Base-by-base conservation (phyloP, 1,140 invertebrate genomes). In the Neotoxoptera formosana region DNA sequence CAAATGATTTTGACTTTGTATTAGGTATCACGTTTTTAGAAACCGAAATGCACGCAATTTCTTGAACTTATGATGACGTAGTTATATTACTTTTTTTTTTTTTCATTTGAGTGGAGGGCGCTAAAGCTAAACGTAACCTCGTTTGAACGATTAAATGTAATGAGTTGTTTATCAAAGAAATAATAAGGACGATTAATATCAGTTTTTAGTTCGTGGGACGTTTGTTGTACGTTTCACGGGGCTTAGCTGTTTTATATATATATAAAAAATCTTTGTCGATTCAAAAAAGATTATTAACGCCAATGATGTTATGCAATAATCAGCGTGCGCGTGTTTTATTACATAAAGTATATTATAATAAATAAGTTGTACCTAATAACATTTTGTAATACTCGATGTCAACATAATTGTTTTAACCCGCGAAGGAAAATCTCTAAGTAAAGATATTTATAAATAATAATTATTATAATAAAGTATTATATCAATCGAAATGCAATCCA, bases 171-270 rank as follows among this genome's bases (percentile, higher is more conserved):
- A 89, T 89, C 87, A 47, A 34, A 36, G 34, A 53, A 30, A 89
- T 36, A 53, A 89, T 89, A 89, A 89, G 87, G 87, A 53, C 47
- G 87, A 53, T 53, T 53, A 53, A 53, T 89, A 89, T 89, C 87
- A 53, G 48, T 86, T 41, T 86, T 86, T 86, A 45, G 83, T 51
- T n/a, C 86, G 86, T 88, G 86, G 86, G 86, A 88, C 47, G 86
- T 25, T 88, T 51, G 21, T 21, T 30, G 84, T 36, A 25, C 30
- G 47, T 34, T 88, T 88, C 86, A 20, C n/a, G 47, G 47, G n/a
- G 45, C 45, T 41, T 41, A 41, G 7, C 7, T 25, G 36, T 84
- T 41, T 25, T 47, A 87, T 84, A 41, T 41, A 3, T 86, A 9
- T 86, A 9, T 87, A 48, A 87, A 87, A 51, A 36, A 23, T 53